Evolutionary conservation across 2,888 invertebrate genomes (phyloP).

Genomic region (Pristionchus japonicus): DNA sequence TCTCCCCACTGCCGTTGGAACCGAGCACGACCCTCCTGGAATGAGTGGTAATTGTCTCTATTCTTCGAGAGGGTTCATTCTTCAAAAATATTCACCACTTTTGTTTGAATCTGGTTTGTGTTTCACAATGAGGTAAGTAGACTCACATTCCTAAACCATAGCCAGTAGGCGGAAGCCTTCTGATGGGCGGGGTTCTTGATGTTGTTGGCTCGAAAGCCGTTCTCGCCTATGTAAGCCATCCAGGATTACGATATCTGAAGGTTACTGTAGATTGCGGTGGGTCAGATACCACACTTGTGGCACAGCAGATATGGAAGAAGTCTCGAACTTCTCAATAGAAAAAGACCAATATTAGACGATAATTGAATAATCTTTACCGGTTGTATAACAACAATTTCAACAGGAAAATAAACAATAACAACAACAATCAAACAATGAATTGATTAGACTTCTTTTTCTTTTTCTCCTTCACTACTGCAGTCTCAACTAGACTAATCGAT

Average conservation of each 20-base stretch:
- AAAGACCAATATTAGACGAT: not conserved
- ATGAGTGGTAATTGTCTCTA: not conserved
- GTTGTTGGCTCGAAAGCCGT: not conserved
- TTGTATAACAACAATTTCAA: not conserved
- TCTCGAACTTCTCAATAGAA: not conserved
- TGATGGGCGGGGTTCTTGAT: slow-evolving; percentile 22
- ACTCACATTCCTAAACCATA: not conserved
- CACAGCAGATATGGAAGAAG: not conserved
- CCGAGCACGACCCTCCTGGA: not conserved
- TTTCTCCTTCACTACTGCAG: not conserved
- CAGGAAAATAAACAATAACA: not conserved
- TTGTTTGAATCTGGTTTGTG: not conserved
- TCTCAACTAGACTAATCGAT: not conserved
- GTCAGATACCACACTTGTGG: too few relatives aligned
- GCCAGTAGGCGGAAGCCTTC: not conserved
- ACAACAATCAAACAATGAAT: not conserved
- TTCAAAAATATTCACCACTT: not conserved
- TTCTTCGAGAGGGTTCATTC: too few relatives aligned
- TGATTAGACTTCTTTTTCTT: not conserved
- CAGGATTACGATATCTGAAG: not conserved
- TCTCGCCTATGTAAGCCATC: not conserved
- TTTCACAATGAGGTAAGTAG: not conserved
- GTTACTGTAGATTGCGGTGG: too few relatives aligned
- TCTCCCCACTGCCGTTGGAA: not conserved
- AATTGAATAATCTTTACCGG: not conserved